Conservation (phyloP, 2,113 vertebrate genomes). For the Zootoca vivipara region DNA sequence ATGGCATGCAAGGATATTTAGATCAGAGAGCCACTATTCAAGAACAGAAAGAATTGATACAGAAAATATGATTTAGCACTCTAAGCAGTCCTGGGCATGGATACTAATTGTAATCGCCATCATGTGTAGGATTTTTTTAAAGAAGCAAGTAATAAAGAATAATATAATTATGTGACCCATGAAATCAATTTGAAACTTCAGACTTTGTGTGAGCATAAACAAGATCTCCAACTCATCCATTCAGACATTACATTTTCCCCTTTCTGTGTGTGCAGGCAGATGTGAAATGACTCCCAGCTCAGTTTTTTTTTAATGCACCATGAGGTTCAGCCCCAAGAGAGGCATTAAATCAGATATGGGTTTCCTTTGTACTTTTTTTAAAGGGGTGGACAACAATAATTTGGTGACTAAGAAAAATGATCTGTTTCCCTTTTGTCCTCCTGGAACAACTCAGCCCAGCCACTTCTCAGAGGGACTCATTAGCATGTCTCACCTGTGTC, state of each 20-base stretch:
- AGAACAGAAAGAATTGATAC: background rate
- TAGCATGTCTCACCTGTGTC: constrained; percentile 26
- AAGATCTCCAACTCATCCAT: background rate
- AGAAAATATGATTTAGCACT: background rate
- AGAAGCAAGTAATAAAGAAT: background rate
- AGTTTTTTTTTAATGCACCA: fast-evolving
- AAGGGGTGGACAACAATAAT: background rate
- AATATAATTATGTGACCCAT: background rate
- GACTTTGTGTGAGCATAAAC: background rate
- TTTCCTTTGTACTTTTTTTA: background rate
- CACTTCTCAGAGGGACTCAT: constrained; percentile 49
- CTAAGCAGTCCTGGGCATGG: background rate
- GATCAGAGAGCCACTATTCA: no score
- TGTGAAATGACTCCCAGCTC: background rate
- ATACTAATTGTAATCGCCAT: background rate
- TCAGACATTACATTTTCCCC: background rate
- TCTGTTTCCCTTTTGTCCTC: background rate
- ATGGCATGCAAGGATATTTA: background rate
- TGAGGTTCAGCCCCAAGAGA: background rate
- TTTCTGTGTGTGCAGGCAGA: background rate
- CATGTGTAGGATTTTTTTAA: background rate
- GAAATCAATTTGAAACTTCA: background rate
- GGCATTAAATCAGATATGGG: background rate
- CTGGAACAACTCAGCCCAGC: background rate
- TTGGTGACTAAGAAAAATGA: background rate